Conservation (phyloP, 1,140 invertebrate genomes). For the Ganaspis sp. region DNA sequence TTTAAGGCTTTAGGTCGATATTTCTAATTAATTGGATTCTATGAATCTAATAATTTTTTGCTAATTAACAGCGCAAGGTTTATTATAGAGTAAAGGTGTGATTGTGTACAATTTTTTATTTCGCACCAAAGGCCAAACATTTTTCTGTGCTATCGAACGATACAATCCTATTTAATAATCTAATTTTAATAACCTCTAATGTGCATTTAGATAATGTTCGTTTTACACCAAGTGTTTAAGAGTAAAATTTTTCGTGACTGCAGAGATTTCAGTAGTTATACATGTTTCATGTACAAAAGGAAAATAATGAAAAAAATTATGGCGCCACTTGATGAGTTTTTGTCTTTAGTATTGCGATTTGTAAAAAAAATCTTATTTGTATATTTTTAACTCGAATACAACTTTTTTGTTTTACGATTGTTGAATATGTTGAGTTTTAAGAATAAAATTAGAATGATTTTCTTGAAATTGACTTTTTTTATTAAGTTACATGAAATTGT, state of each 20-base stretch:
- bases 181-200: constrained; percentile 10
- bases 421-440: constrained; percentile 30
- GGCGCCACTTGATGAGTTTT: background rate
- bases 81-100: constrained; percentile 12
- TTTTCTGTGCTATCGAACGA: background rate
- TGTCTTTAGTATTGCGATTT: background rate
- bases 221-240: constrained; percentile 15
- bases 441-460: constrained; percentile 1
- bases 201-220: constrained; percentile 19
- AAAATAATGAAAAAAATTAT: background rate
- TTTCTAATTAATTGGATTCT: constrained; percentile 27
- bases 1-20: constrained; percentile 26
- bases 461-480: background rate
- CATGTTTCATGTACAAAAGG: background rate
- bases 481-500: background rate
- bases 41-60: constrained; percentile 27
- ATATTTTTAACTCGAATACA: constrained; percentile 1
- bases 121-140: constrained; percentile 26
- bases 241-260: background rate
- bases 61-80: constrained; percentile 9
- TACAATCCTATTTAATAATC: constrained; percentile 15
- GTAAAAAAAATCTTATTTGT: constrained; percentile 3
- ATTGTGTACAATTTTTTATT: constrained; percentile 23
- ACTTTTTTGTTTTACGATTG: constrained; percentile 24
- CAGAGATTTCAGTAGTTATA: constrained; percentile 9